Percentiles rank a stretch among this genome's conserved stretches.
Evolutionary conservation across 2,888 invertebrate genomes (phyloP).

Genomic region (Limenitis camilla): DNA sequence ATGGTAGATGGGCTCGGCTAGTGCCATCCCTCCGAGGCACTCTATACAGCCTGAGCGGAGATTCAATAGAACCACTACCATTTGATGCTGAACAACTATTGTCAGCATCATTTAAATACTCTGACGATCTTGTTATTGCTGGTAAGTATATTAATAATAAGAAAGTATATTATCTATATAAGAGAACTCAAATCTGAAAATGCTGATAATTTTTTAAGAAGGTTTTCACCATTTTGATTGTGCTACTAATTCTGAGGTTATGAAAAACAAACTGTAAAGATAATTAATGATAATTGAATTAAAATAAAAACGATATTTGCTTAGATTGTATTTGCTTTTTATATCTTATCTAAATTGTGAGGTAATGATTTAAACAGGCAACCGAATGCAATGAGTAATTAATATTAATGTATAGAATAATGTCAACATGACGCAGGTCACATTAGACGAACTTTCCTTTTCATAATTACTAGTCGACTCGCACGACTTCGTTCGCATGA

Average conservation of each 20-base stretch:
- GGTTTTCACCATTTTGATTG: too few relatives aligned
- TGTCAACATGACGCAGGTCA: too few relatives aligned
- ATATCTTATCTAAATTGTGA: slow-evolving; percentile 4
- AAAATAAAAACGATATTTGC: neutral
- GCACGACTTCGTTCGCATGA: too few relatives aligned
- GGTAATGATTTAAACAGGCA: neutral
- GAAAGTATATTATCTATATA: too few relatives aligned
- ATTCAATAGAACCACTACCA: slow-evolving; percentile 89
- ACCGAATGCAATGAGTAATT: too few relatives aligned
- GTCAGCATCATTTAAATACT: slow-evolving; percentile 89
- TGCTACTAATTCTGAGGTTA: neutral
- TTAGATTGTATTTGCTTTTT: neutral
- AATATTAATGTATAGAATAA: too few relatives aligned
- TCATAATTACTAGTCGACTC: too few relatives aligned
- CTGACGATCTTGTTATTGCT: slow-evolving; percentile 88
- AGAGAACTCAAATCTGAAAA: too few relatives aligned
- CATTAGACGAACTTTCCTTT: too few relatives aligned
- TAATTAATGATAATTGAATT: neutral
- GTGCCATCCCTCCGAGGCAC: slow-evolving; percentile 95
- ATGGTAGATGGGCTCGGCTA: slow-evolving; percentile 89
- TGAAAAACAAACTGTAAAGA: neutral
- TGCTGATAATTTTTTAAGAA: too few relatives aligned
- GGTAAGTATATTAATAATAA: slow-evolving; percentile 57
- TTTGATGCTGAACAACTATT: slow-evolving; percentile 90
- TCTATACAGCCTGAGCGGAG: slow-evolving; percentile 93